Percentiles rank a stretch among this genome's conserved stretches.
Conservation (phyloP, 2,797 vertebrate genomes). For the Smutsia gigantea region DNA sequence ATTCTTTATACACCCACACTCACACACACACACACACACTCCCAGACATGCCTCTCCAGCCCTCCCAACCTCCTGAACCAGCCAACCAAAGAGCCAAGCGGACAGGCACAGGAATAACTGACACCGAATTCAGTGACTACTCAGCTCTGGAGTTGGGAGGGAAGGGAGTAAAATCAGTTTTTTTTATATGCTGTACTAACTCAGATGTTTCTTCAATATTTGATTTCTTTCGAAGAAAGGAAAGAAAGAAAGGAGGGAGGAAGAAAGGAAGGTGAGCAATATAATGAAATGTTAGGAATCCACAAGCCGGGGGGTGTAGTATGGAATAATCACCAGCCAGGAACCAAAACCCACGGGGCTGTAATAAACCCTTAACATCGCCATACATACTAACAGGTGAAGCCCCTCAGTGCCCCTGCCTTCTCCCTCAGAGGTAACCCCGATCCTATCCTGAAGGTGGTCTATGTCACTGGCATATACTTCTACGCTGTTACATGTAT, state of each 20-base stretch:
- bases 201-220: too few species aligned
- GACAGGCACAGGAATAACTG: too few species aligned
- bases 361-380: not conserved
- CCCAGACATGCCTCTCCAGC: not conserved
- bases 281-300: not conserved
- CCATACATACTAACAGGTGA: rapidly evolving
- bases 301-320: too few species aligned
- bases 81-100: too few species aligned
- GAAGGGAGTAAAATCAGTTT: not conserved
- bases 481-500: not conserved
- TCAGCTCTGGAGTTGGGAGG: not conserved
- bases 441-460: not conserved
- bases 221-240: not conserved
- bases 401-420: not conserved
- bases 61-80: not conserved
- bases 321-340: rapidly evolving
- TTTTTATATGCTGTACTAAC: not conserved
- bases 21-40: rapidly evolving
- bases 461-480: not conserved
- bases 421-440: not conserved
- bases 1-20: not conserved
- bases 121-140: not conserved
- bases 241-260: not conserved
- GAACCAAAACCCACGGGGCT: too few species aligned
- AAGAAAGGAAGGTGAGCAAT: not conserved